Base-by-base conservation (phyloP, 2,113 vertebrate species). In the Thomomys bottae region DNA sequence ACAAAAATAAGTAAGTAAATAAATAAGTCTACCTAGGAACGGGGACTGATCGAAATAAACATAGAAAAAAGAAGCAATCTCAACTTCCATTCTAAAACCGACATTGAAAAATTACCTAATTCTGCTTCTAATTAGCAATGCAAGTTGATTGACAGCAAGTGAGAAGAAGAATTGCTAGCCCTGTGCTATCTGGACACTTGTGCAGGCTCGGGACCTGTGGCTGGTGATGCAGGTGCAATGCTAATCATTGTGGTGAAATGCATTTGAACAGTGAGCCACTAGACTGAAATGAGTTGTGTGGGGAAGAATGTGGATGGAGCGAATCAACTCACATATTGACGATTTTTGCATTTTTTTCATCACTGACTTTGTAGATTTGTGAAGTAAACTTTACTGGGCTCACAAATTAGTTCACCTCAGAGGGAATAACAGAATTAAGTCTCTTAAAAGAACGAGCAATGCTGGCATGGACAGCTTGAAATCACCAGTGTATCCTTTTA, bases 341-440 rank as follows among this genome's bases (percentile, higher is more conserved):
- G 87, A n/a, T 6, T 73, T 80, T 68, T 92, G 8, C 2, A 61
- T 76, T 76, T 93, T 54, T 24, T 83, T 18, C 15, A 61, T 67
- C 23, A 42, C 49, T 93, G 76, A 10, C 70, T 57, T 70, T 85
- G 36, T 30, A 23, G 6, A 70, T 70, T 83, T 59, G 32, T 76
- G 82, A 87, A 93, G 83, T 24, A 40, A 36, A 71, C 71, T 93
- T 57, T 72, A 24, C 45, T 61, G 83, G 30, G n/a, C 6, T 88
- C 61, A 88, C 40, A 54, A 86, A 88, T 88, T 21, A 64, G 4
- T 71, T 92, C 17, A 70, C 5, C 40, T 81, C 28, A 61, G 85
- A 68, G 17, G 76, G 87, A 63, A 9, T 1, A 67, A 32, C 0
- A n/a, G 10, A 10, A 12, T 77, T 17, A 68, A 42, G 12, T 71